Evolutionary conservation across 1,140 invertebrate species (phyloP).

Genomic region (Drosophila sturtevanti): DNA sequence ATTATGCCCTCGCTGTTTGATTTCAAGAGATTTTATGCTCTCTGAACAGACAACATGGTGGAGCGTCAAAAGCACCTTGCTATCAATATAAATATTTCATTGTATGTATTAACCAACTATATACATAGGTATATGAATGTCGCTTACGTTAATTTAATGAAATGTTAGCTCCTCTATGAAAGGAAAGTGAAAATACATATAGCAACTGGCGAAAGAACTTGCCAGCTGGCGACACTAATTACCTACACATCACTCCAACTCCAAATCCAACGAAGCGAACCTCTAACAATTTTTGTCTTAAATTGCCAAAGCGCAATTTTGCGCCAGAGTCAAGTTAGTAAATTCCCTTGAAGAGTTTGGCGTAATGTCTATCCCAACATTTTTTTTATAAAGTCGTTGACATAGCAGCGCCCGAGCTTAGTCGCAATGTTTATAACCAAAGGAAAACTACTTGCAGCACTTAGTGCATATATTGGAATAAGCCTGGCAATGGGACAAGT

Average conservation of each 20-base stretch:
- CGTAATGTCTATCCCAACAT: conserved; percentile 25
- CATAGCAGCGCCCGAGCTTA: conserved; percentile 43
- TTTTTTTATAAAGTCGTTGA: conserved; percentile 73
- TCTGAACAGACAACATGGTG: not conserved
- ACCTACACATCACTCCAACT: conserved; percentile 26
- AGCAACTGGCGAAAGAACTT: conserved; percentile 51
- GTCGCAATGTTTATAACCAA: conserved; percentile 58
- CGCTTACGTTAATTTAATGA: conserved; percentile 23
- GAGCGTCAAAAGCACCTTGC: not conserved
- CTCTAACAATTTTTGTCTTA: conserved; percentile 63
- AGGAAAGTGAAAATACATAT: conserved; percentile 44
- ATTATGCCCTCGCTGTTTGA: not conserved
- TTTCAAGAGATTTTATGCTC: not conserved
- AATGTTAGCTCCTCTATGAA: conserved; percentile 7
- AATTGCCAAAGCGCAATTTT: conserved; percentile 76
- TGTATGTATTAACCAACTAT: not conserved
- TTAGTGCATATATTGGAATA: conserved; percentile 27
- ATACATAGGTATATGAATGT: no score
- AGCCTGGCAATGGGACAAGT: conserved; percentile 5
- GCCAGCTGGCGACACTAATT: conserved; percentile 77
- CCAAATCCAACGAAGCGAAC: conserved; percentile 51
- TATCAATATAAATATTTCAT: conserved; percentile 12
- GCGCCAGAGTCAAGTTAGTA: conserved; percentile 39
- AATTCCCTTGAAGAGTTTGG: conserved; percentile 21
- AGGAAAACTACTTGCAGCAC: conserved; percentile 39